Evolutionary conservation across 1,140 invertebrate species (phyloP).

Genomic region (Drosophila miranda): DNA sequence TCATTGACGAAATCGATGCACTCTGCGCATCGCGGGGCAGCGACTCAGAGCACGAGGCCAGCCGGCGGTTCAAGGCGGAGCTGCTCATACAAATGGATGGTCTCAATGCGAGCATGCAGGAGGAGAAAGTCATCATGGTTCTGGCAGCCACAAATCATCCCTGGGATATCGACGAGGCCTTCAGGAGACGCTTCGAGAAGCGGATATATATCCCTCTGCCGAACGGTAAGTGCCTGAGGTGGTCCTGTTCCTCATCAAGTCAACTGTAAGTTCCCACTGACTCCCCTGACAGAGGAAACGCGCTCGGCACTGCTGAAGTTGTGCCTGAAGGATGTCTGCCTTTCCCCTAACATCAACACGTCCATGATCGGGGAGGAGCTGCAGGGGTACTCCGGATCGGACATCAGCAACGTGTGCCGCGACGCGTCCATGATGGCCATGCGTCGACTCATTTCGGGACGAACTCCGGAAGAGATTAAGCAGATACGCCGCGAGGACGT

Average conservation of each 20-base stretch:
- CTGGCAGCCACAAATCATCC: conserved; percentile 99
- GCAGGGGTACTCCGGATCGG: conserved; percentile 98
- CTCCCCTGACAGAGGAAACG: conserved; percentile 85
- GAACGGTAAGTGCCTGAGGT: conserved; percentile 85
- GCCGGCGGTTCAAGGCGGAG: conserved; percentile 98
- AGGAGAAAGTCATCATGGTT: conserved; percentile 95
- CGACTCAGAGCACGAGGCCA: conserved; percentile 99
- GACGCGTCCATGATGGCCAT: conserved; percentile 99
- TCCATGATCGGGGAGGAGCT: conserved; percentile 90
- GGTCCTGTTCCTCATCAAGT: too few species aligned
- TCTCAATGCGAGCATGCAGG: conserved; percentile 84
- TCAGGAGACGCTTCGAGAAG: conserved; percentile 97
- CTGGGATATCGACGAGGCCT: conserved; percentile 99
- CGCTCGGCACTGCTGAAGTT: conserved; percentile 94
- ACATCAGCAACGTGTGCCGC: conserved; percentile 99
- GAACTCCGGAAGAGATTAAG: conserved; percentile 96
- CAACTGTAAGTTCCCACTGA: too few species aligned
- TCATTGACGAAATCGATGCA: conserved; percentile 99
- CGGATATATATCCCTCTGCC: conserved; percentile 99
- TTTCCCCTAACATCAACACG: conserved; percentile 91
- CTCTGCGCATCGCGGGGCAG: conserved; percentile 96
- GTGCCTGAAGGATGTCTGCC: conserved; percentile 94
- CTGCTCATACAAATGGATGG: conserved; percentile 99
- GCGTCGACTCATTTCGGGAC: conserved; percentile 95
- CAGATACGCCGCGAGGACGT: conserved; percentile 96